phyloP scores from a whole-genome alignment of 2,113 vertebrate genomes.

The Deroptyus accipitrinus region DNA sequence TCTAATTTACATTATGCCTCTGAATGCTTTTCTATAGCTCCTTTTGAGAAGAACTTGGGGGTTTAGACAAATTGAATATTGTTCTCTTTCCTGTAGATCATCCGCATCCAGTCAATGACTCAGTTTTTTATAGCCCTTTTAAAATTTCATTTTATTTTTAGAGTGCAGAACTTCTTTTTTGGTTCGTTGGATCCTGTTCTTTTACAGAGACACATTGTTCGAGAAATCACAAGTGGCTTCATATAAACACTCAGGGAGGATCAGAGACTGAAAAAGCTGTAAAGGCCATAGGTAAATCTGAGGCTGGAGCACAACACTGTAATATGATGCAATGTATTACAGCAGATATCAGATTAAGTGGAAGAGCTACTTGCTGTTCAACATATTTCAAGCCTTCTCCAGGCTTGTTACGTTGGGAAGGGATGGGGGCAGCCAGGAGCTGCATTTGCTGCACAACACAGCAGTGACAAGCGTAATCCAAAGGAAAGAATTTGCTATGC shows the following conservation, averaged over 20 bases:
- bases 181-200: not conserved
- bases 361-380: not conserved
- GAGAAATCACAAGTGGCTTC: not conserved
- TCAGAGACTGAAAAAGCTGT: not conserved
- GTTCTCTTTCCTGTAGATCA: conserved; percentile 46
- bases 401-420: not conserved
- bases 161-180: conserved; percentile 15
- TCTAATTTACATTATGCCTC: conserved; percentile 15
- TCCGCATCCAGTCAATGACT: not conserved
- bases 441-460: not conserved
- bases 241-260: conserved; percentile 21
- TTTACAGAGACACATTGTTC: not conserved
- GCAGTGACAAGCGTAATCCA: not conserved
- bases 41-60: conserved; percentile 41
- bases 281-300: not conserved
- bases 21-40: conserved; percentile 1
- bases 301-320: not conserved
- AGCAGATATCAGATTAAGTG: not conserved
- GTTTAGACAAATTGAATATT: conserved; percentile 28
- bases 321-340: not conserved
- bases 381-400: conserved; percentile 1
- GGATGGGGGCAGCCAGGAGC: not conserved
- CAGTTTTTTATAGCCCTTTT: conserved; percentile 15
- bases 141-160: conserved; percentile 42
- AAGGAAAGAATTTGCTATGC: not conserved